A percentile compares a stretch with the other conserved stretches of the same genome.
Conservation (phyloP, 1,140 invertebrate species). For the Nilaparvata lugens region DNA sequence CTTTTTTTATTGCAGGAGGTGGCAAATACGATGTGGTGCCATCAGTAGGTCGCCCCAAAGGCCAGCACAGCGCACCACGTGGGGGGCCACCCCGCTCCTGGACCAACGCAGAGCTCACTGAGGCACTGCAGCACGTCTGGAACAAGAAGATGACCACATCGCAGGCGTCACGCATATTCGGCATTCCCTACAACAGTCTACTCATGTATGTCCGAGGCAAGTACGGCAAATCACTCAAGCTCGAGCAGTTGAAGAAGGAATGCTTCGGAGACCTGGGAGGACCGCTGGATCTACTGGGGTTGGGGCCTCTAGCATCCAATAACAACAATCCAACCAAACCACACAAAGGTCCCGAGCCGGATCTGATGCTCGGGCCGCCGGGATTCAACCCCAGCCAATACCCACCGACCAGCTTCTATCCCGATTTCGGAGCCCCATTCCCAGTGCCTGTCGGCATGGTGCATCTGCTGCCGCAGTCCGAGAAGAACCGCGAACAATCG, state of each 20-base stretch:
- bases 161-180: slow-evolving; percentile 79
- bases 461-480: slow-evolving; percentile 64
- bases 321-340: slow-evolving; percentile 52
- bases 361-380: slow-evolving; percentile 30
- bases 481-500: slow-evolving; percentile 45
- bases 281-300: slow-evolving; percentile 55
- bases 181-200: slow-evolving; percentile 83
- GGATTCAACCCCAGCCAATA: slow-evolving; percentile 52
- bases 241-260: slow-evolving; percentile 77
- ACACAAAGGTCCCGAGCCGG: slow-evolving; percentile 22
- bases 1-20: background rate
- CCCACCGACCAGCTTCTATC: slow-evolving; percentile 54
- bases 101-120: slow-evolving; percentile 82
- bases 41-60: slow-evolving; percentile 59
- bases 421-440: slow-evolving; percentile 65
- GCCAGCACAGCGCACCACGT: slow-evolving; percentile 77
- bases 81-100: slow-evolving; percentile 80
- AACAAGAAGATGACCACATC: slow-evolving; percentile 92
- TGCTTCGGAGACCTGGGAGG: slow-evolving; percentile 56
- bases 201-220: slow-evolving; percentile 89
- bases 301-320: slow-evolving; percentile 47
- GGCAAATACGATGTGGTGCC: background rate
- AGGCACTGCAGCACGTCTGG: slow-evolving; percentile 83
- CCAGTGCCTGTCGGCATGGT: slow-evolving; percentile 76
- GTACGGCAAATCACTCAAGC: slow-evolving; percentile 78